Percentiles rank a stretch among this genome's conserved stretches.
Evolutionary conservation across 2,113 vertebrate species (phyloP).

Genomic region (Corythaixoides concolor): DNA sequence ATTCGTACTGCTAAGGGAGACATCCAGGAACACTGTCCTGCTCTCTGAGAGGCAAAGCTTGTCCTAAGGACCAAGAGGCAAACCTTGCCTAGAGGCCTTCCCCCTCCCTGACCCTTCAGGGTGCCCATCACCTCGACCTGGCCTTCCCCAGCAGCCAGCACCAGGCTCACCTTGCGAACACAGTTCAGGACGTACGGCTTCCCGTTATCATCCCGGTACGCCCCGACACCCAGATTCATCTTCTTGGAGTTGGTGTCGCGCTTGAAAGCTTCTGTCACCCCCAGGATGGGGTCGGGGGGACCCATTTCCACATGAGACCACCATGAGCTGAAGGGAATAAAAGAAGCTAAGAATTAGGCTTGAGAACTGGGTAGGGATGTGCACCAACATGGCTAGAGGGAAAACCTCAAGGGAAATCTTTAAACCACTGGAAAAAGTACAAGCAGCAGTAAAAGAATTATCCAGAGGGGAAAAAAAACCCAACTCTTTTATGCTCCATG

Average conservation of each 20-base stretch:
- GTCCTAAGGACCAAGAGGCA: neutral
- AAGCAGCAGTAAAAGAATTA: neutral
- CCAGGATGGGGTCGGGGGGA: slow-evolving; percentile 93
- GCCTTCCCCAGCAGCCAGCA: neutral
- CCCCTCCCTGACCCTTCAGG: neutral
- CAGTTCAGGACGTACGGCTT: slow-evolving; percentile 90
- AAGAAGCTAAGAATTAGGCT: neutral
- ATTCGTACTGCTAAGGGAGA: neutral
- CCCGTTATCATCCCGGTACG: slow-evolving; percentile 91
- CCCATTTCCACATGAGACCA: slow-evolving; percentile 96
- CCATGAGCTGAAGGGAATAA: slow-evolving; percentile 83
- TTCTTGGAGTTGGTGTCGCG: slow-evolving; percentile 91
- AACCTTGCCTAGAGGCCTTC: neutral
- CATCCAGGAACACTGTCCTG: neutral
- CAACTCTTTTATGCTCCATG: neutral
- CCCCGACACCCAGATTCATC: slow-evolving; percentile 96
- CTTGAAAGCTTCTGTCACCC: slow-evolving; percentile 93
- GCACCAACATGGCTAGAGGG: neutral
- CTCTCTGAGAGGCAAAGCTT: neutral
- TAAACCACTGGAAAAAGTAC: neutral
- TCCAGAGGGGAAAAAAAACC: too few relatives aligned
- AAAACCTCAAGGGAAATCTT: neutral
- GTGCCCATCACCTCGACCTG: too few relatives aligned
- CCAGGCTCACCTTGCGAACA: slow-evolving; percentile 86
- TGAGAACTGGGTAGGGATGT: neutral